Evolutionary conservation across 2,113 vertebrate genomes (phyloP).

Genomic region (Pangasianodon gigas): DNA sequence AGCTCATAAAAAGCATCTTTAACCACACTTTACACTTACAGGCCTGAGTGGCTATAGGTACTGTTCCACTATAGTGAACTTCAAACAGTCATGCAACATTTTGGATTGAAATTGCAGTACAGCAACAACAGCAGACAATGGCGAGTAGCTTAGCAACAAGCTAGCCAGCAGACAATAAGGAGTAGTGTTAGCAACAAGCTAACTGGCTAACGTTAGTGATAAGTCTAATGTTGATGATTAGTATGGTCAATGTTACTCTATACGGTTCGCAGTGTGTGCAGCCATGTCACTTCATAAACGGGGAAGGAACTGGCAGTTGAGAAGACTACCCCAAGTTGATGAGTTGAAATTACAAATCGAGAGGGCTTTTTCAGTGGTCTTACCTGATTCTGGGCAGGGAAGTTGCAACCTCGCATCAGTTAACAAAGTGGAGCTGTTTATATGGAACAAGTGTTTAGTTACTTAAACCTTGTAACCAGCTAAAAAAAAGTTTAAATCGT

Average conservation of each 20-base stretch:
- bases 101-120: background rate
- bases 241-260: background rate
- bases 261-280: background rate
- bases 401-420: background rate
- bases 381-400: no score
- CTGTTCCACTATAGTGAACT: background rate
- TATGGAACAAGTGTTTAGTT: background rate
- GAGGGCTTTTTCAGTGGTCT: no score
- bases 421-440: background rate
- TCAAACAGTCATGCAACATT: background rate
- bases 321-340: no score
- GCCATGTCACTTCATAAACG: background rate
- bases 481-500: background rate
- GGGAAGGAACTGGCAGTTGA: background rate
- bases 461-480: background rate
- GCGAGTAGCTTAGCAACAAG: no score
- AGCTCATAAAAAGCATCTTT: background rate
- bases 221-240: background rate
- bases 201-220: background rate
- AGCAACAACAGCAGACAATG: background rate
- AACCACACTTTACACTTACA: background rate
- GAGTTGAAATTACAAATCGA: background rate
- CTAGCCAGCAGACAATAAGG: no score
- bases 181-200: no score
- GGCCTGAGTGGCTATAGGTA: background rate